phyloP scores from a whole-genome alignment of 1,140 invertebrate genomes.

The Cecropterus lyciades region DNA sequence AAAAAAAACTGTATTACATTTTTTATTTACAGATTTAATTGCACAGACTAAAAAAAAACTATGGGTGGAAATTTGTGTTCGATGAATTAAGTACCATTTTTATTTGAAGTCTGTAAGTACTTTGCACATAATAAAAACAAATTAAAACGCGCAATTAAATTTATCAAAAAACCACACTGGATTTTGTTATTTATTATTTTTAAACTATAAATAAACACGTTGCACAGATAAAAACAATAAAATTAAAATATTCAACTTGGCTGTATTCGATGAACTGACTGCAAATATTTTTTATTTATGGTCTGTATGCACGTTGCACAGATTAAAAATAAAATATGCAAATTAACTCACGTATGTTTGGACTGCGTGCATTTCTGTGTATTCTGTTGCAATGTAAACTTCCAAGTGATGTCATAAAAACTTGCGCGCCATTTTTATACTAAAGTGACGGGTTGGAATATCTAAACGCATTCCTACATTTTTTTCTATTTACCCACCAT shows the following conservation, averaged over 20 bases:
- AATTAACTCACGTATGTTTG: conserved; percentile 58
- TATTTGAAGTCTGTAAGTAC: too few relatives aligned
- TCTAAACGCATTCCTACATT: conserved; percentile 40
- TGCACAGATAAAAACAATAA: background rate
- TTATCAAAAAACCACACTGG: too few relatives aligned
- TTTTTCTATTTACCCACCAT: conserved; percentile 26
- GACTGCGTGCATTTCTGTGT: conserved; percentile 61
- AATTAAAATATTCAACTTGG: background rate
- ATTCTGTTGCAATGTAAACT: conserved; percentile 37
- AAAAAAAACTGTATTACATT: too few relatives aligned
- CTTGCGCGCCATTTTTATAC: conserved; percentile 56
- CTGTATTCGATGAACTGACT: background rate
- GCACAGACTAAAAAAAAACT: too few relatives aligned
- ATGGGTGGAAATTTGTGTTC: too few relatives aligned
- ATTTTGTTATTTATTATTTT: too few relatives aligned
- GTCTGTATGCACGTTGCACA: conserved; percentile 21
- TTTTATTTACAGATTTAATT: too few relatives aligned
- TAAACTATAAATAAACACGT: too few relatives aligned
- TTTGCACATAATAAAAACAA: too few relatives aligned
- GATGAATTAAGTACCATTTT: too few relatives aligned
- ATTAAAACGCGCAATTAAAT: too few relatives aligned
- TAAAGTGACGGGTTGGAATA: conserved; percentile 53
- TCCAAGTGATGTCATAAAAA: conserved; percentile 58
- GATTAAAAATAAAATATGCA: conserved; percentile 30
- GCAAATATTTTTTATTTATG: background rate